Conservation (phyloP, 2,888 invertebrate genomes). For the Trimorus sp. region DNA sequence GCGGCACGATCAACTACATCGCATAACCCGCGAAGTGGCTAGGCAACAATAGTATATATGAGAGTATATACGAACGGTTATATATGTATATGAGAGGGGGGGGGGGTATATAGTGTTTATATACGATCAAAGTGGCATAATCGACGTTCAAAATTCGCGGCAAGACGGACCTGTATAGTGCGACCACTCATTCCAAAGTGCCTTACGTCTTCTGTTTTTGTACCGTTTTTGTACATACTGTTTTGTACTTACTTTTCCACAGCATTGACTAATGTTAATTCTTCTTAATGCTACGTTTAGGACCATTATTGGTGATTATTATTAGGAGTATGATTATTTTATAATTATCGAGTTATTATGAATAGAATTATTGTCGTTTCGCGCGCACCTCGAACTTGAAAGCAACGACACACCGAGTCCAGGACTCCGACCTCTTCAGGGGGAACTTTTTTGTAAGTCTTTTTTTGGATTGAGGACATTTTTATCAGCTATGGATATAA, state of each 20-base stretch:
- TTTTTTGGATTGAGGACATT: too few species aligned
- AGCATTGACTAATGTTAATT: too few species aligned
- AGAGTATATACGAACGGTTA: background rate
- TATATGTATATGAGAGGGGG: background rate
- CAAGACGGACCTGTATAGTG: background rate
- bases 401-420: too few species aligned
- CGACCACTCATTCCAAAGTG: slow-evolving; percentile 1
- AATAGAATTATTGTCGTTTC: too few species aligned
- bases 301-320: too few species aligned
- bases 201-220: background rate
- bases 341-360: too few species aligned
- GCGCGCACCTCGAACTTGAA: too few species aligned
- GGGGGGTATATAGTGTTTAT: background rate
- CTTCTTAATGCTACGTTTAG: too few species aligned
- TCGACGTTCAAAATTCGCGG: background rate
- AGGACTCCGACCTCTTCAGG: too few species aligned
- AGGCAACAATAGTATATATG: background rate
- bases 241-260: background rate
- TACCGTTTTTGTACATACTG: background rate
- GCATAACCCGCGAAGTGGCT: slow-evolving; percentile 72
- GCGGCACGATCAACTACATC: slow-evolving; percentile 80
- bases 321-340: too few species aligned
- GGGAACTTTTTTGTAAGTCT: too few species aligned
- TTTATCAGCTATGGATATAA: too few species aligned
- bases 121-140: background rate